These are phyloP conservation scores for Muscidifurax raptorellus DNA, from an alignment of 1,140 invertebrate species.

Conservation along the genomic window DNA sequence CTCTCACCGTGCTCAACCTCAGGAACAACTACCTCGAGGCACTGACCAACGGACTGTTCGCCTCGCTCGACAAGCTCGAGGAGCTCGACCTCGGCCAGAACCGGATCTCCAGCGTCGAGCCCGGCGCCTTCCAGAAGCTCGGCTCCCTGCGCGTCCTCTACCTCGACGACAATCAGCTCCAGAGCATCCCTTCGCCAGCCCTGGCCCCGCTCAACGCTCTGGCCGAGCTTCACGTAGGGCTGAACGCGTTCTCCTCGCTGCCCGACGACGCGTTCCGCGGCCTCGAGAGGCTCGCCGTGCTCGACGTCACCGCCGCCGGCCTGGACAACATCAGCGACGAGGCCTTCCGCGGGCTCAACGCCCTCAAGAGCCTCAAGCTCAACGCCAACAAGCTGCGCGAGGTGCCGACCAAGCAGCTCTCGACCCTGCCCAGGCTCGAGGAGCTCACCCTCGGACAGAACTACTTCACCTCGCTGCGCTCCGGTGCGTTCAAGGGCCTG, in stretches of 20 bases:
- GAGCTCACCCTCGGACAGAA: constrained; percentile 89
- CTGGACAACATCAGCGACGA: constrained; percentile 84
- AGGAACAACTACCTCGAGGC: constrained; percentile 89
- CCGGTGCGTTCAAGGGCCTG: constrained; percentile 85
- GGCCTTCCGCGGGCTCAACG: constrained; percentile 85
- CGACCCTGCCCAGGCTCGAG: constrained; percentile 83
- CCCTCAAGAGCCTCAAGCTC: constrained; percentile 84
- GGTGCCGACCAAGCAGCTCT: constrained; percentile 86
- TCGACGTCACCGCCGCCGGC: constrained; percentile 88
- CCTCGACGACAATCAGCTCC: constrained; percentile 90
- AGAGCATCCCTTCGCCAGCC: constrained; percentile 83
- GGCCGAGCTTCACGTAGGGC: constrained; percentile 88
- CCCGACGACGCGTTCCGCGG: constrained; percentile 85
- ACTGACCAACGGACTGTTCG: constrained; percentile 85
- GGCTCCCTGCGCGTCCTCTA: constrained; percentile 85
- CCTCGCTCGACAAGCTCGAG: constrained; percentile 84
- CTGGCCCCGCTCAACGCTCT: constrained; percentile 83
- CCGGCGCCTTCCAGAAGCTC: constrained; percentile 86
- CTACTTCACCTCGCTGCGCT: constrained; percentile 81
- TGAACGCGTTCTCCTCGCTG: constrained; percentile 86
- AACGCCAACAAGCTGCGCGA: constrained; percentile 85
- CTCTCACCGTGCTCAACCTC: constrained; percentile 86
- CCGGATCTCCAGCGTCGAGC: constrained; percentile 87
- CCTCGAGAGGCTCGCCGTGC: constrained; percentile 82
- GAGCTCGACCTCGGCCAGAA: constrained; percentile 93